phyloP scores from a whole-genome alignment of 1,140 invertebrate genomes.

The Magallana ariakensis region DNA sequence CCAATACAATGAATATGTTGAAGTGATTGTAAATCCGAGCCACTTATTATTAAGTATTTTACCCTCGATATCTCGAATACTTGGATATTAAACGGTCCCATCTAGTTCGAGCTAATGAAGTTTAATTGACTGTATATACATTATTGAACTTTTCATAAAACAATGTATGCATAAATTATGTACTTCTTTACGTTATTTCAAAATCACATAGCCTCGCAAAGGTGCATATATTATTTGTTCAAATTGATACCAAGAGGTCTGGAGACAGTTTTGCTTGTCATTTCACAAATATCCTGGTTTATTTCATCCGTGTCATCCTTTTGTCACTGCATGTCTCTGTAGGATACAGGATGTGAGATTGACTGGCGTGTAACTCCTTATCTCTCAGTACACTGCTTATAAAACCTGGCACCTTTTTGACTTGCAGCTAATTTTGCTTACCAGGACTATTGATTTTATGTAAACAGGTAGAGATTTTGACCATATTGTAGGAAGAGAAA shows the following conservation, averaged over 20 bases:
- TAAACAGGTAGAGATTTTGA: too few species aligned
- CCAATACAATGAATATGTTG: too few species aligned
- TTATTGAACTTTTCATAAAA: neutral
- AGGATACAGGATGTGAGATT: neutral
- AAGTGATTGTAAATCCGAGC: too few species aligned
- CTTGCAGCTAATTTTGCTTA: neutral
- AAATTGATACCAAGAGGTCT: neutral
- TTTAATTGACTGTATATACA: too few species aligned
- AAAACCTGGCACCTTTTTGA: conserved; percentile 3
- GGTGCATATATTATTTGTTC: neutral
- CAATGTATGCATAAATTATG: conserved; percentile 31
- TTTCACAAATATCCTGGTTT: neutral
- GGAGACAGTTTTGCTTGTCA: neutral
- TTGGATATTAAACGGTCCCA: too few species aligned
- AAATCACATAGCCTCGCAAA: neutral
- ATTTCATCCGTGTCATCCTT: neutral
- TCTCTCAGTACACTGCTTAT: neutral
- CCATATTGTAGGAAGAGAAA: too few species aligned
- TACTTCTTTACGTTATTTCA: neutral
- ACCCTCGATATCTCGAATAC: too few species aligned
- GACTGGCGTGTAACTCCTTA: neutral
- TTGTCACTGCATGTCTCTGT: neutral
- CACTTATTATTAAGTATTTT: too few species aligned
- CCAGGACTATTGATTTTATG: too few species aligned
- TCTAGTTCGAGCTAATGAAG: too few species aligned